A percentile compares a stretch with the other conserved stretches of the same genome.
These are phyloP conservation scores for Drosophila carrolli DNA, from an alignment of 1,140 invertebrate species.

Conservation along the genomic window DNA sequence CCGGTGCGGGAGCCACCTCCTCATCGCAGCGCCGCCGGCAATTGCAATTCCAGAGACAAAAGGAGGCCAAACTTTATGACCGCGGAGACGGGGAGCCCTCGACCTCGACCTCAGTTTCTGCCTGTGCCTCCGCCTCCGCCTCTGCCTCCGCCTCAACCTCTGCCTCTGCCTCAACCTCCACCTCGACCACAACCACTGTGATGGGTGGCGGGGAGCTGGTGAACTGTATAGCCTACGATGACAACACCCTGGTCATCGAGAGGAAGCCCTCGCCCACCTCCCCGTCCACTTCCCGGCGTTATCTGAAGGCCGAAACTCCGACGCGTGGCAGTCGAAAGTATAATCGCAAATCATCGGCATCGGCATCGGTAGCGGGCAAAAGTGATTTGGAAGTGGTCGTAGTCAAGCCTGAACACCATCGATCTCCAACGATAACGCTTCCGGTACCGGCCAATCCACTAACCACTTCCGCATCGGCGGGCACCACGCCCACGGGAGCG, in stretches of 20 bases:
- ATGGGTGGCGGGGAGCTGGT: constrained; percentile 67
- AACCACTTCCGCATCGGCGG: constrained; percentile 31
- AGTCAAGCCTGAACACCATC: constrained; percentile 61
- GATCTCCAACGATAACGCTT: constrained; percentile 69
- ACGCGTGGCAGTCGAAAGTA: constrained; percentile 71
- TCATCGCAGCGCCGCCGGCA: constrained; percentile 66
- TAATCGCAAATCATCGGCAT: constrained; percentile 55
- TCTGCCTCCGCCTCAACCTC: constrained; percentile 7
- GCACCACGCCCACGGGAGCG: constrained; percentile 29
- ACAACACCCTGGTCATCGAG: constrained; percentile 70
- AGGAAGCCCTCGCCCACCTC: constrained; percentile 68
- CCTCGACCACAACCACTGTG: constrained; percentile 23
- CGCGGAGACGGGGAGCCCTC: constrained; percentile 42
- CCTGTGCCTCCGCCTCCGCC: constrained; percentile 2
- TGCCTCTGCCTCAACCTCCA: constrained; percentile 1
- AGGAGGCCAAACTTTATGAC: constrained; percentile 73
- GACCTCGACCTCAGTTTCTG: constrained; percentile 8
- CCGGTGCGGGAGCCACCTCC: constrained; percentile 19
- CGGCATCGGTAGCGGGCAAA: constrained; percentile 34
- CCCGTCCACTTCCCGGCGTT: constrained; percentile 59
- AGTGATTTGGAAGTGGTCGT: constrained; percentile 69
- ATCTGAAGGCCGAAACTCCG: constrained; percentile 69
- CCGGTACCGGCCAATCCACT: constrained; percentile 44
- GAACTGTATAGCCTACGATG: constrained; percentile 74
- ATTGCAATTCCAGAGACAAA: constrained; percentile 70